Evolutionary conservation across 2,888 invertebrate genomes (phyloP).

Genomic region (Piscicola geometra): DNA sequence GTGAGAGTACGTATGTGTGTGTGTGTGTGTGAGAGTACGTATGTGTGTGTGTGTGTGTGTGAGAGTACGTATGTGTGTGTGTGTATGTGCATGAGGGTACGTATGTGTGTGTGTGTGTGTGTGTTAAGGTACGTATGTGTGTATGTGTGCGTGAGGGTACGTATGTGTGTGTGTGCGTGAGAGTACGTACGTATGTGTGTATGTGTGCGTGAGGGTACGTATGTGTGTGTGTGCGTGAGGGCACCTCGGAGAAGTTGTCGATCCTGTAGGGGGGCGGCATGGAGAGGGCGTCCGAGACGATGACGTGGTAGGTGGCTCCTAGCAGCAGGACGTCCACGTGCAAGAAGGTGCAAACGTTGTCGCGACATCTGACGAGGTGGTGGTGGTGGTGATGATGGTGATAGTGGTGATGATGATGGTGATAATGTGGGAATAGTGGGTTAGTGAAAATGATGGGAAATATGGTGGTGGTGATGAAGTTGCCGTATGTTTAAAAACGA

Average conservation of each 20-base stretch:
- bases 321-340: conserved; percentile 83
- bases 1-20: conserved; percentile 13
- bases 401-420: no score
- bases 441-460: no score
- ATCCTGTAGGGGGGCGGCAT: conserved; percentile 90
- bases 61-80: conserved; percentile 13
- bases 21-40: conserved; percentile 10
- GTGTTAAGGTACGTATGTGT: conserved; percentile 7
- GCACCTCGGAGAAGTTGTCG: conserved; percentile 72
- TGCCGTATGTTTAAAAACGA: background rate
- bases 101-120: conserved; percentile 18
- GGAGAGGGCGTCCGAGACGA: conserved; percentile 83
- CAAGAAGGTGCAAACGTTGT: conserved; percentile 64
- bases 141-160: conserved; percentile 13
- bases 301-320: conserved; percentile 82
- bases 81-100: conserved; percentile 12
- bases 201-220: no score
- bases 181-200: no score
- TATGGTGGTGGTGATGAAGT: no score
- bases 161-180: conserved; percentile 13
- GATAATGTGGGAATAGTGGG: no score
- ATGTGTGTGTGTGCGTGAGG: no score
- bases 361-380: conserved; percentile 66
- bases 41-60: conserved; percentile 18
- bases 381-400: no score